Conservation (phyloP, 2,797 vertebrate species). For the Anguilla marmorata region DNA sequence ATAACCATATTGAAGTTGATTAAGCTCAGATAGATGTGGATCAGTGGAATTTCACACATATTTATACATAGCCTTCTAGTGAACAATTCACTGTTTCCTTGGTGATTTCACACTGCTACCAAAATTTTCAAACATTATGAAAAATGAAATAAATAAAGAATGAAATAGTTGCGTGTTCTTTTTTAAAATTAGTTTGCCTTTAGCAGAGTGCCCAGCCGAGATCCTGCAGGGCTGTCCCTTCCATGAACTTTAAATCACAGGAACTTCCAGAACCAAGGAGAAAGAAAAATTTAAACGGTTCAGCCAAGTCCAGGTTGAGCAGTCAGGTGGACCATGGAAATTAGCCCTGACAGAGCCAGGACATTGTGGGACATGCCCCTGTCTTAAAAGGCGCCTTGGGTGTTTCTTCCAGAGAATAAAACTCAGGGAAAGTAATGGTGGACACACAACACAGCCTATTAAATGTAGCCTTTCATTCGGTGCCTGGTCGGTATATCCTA, state of each 20-base stretch:
- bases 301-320: conserved; percentile 1
- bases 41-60: not conserved
- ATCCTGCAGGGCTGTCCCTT: not conserved
- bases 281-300: conserved; percentile 7
- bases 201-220: not conserved
- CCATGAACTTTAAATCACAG: conserved; percentile 3
- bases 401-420: conserved; percentile 10
- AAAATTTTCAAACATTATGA: not conserved
- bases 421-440: not conserved
- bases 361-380: not conserved
- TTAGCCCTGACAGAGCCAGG: not conserved
- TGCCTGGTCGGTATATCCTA: not conserved
- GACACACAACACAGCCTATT: not conserved
- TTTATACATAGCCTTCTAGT: not conserved
- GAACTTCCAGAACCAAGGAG: not conserved
- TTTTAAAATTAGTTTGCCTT: not conserved
- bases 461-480: not conserved
- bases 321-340: conserved; percentile 9
- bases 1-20: not conserved
- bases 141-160: not conserved
- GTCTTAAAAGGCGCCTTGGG: not conserved
- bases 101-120: not conserved
- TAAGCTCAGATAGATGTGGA: not conserved
- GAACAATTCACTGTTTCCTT: not conserved
- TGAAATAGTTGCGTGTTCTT: not conserved